Evolutionary conservation across 2,888 invertebrate genomes (phyloP).

Genomic region (Epinotia ramella): DNA sequence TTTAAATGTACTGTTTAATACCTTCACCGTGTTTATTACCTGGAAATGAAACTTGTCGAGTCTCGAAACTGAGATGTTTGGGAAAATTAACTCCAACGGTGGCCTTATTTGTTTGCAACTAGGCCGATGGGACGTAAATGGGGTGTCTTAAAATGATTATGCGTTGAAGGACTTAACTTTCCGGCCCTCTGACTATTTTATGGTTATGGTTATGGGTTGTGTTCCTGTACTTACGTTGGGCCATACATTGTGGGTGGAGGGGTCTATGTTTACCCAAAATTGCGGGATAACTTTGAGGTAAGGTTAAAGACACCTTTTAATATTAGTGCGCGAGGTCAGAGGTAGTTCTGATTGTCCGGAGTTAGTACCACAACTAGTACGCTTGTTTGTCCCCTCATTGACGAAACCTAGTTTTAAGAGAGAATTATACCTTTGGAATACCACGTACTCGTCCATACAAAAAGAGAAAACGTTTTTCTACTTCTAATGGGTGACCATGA

Average conservation of each 20-base stretch:
- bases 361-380: no score
- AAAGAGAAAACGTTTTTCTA: no score
- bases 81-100: constrained; percentile 5
- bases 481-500: no score
- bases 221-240: background rate
- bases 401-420: no score
- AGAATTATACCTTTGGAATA: no score
- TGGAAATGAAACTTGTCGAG: constrained; percentile 22
- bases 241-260: background rate
- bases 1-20: background rate
- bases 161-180: background rate
- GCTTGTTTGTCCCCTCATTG: no score
- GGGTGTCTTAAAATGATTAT: constrained; percentile 23
- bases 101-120: constrained; percentile 2
- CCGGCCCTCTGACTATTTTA: background rate
- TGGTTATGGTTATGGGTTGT: background rate
- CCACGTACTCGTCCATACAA: no score
- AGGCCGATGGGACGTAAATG: constrained; percentile 3
- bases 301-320: background rate
- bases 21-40: constrained; percentile 15
- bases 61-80: constrained; percentile 13
- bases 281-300: background rate
- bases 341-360: no score
- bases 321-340: no score
- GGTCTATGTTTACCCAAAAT: background rate